These are phyloP conservation scores for Sebastes oblongus DNA, from an alignment of 2,797 vertebrate species.

Conservation along the genomic window DNA sequence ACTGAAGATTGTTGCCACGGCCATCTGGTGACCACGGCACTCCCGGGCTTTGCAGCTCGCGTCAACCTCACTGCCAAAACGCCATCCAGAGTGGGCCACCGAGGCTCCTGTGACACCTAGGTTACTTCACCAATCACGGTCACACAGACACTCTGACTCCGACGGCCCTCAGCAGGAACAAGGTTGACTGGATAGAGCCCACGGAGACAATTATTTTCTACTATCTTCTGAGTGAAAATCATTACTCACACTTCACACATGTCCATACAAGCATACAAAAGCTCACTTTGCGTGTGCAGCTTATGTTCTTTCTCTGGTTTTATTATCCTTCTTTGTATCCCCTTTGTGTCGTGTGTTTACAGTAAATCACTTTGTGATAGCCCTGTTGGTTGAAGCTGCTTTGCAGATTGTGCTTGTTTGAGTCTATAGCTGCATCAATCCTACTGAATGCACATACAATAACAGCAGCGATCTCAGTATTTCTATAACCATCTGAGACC, in stretches of 20 bases:
- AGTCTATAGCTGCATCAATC: background rate
- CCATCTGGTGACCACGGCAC: constrained; percentile 60
- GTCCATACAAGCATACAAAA: background rate
- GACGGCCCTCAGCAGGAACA: constrained; percentile 15
- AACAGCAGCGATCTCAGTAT: background rate
- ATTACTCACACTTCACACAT: constrained; percentile 12
- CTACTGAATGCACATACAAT: background rate
- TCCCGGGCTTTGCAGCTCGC: constrained; percentile 34
- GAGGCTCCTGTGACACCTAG: constrained; percentile 27
- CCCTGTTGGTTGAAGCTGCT: background rate
- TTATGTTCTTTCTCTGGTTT: background rate
- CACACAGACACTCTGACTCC: constrained; percentile 3
- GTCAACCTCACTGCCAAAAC: constrained; percentile 42
- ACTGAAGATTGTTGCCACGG: constrained; percentile 43
- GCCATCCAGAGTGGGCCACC: constrained; percentile 2
- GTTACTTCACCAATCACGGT: constrained; percentile 52
- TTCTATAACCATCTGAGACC: background rate
- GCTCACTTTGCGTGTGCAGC: background rate
- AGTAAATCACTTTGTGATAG: background rate
- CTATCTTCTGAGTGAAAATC: background rate
- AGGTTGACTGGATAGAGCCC: constrained; percentile 5
- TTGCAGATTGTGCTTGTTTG: background rate
- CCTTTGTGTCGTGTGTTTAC: background rate
- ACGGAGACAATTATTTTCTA: constrained; percentile 17
- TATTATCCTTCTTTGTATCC: background rate